Conservation (phyloP, 2,888 invertebrate genomes). For the Drosophila mercatorum region DNA sequence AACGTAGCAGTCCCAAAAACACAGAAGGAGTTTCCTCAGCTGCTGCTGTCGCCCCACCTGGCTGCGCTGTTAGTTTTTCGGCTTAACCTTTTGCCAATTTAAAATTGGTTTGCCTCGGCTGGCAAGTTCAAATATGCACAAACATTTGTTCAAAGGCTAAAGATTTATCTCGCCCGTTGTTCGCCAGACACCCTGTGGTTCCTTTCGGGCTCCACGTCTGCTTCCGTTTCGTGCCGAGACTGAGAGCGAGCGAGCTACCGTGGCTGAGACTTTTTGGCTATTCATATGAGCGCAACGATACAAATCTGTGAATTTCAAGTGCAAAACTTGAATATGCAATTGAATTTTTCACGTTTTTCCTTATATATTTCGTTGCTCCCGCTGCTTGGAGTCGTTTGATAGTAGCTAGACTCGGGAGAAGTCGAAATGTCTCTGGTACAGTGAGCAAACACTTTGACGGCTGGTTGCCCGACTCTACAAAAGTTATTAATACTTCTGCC, state of each 20-base stretch:
- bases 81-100: constrained; percentile 80
- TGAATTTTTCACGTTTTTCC: constrained; percentile 61
- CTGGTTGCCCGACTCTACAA: not conserved
- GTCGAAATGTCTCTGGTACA: constrained; percentile 33
- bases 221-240: constrained; percentile 65
- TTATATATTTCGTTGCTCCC: constrained; percentile 17
- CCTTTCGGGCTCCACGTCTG: constrained; percentile 52
- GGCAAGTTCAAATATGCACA: constrained; percentile 79
- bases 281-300: constrained; percentile 76
- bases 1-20: constrained; percentile 50
- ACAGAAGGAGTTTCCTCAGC: constrained; percentile 17
- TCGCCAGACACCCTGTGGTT: constrained; percentile 76
- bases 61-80: constrained; percentile 70
- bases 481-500: not conserved
- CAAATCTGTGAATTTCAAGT: constrained; percentile 80
- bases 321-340: constrained; percentile 81
- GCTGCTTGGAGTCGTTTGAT: constrained; percentile 43
- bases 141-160: constrained; percentile 79
- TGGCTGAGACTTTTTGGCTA: constrained; percentile 53
- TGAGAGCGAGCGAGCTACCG: constrained; percentile 25
- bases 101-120: constrained; percentile 69
- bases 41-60: constrained; percentile 5
- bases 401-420: constrained; percentile 12
- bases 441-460: constrained; percentile 14
- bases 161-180: constrained; percentile 76